Evolutionary conservation across 2,797 vertebrate species (phyloP), one percentile per base, ranked within the genome.

Genomic region (Bryconaethiops microstoma): DNA sequence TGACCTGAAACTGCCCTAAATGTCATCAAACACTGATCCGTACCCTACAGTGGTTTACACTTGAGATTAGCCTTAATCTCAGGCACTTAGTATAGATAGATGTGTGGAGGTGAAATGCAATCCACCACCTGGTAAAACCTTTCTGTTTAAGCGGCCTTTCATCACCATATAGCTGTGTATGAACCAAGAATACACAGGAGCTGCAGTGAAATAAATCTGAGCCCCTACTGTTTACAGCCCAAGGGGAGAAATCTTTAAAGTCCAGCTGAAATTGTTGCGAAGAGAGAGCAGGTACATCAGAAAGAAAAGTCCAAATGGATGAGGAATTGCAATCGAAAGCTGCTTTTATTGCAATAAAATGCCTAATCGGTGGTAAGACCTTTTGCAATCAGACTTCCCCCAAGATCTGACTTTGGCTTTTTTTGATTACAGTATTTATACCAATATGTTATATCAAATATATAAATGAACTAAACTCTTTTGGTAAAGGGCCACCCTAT

Each of bases 81-180:
- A 25, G 10, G 21, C 5, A 16, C 5, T 71, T 71, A 71, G 21
- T 16, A 35, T 19, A 7, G 29, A 42, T 21, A 19, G 10, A 40
- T 14, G 29, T 21, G 52, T 19, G 19, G 70, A 72, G 70, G 71
- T 74, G 71, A 35, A 35, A 59, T 59, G 29, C 3, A 35, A 60
- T 78, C 65, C n/a, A 48, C 40, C 55, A 74, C 35, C 52, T 59
- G 52, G 52, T 65, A 35, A 76, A 76, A n/a, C 9, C 16, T 13
- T 8, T 77, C 39, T 68, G 21, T 60, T 59, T 78, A 59, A 59
- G 13, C 48, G 8, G 21, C 8, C 68, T 25, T 16, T 60, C 55
- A 78, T 40, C 54, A n/a, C 25, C 9, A 1, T 29, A 17, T 14
- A 69, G 54, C 65, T 78, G 14, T 48, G 54, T 69, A 69, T 45